Evolutionary conservation across 2,888 invertebrate genomes (phyloP).

Genomic region (Drosophila acutilabella): DNA sequence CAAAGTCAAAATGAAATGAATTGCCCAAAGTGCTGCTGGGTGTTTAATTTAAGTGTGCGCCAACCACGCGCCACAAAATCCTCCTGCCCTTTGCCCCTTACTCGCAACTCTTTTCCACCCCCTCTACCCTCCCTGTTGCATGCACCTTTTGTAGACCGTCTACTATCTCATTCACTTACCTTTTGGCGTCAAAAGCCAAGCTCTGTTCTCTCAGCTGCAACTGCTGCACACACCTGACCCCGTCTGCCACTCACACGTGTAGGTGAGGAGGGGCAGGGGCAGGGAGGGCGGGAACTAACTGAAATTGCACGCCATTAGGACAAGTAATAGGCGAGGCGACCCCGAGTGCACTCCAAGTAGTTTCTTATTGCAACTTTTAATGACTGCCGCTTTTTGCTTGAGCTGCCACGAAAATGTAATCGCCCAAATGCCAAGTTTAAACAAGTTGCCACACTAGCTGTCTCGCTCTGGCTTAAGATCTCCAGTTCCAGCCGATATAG

Average conservation of each 20-base stretch:
- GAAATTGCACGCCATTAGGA: conserved; percentile 75
- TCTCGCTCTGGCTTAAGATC: not conserved
- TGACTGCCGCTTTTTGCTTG: conserved; percentile 53
- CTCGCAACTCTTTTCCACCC: not conserved
- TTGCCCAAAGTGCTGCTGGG: conserved; percentile 72
- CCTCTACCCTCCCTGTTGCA: not conserved
- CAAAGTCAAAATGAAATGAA: conserved; percentile 60
- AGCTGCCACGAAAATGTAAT: conserved; percentile 55
- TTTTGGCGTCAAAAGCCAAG: conserved; percentile 35
- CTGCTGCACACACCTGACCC: conserved; percentile 34
- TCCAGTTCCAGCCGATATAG: no score
- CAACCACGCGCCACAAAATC: conserved; percentile 32
- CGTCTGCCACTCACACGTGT: conserved; percentile 8
- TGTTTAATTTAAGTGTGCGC: conserved; percentile 75
- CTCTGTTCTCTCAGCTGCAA: conserved; percentile 5
- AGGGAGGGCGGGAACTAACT: conserved; percentile 22
- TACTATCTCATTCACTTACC: conserved; percentile 1
- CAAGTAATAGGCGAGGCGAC: conserved; percentile 75
- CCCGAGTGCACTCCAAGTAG: conserved; percentile 69
- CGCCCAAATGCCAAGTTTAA: conserved; percentile 28
- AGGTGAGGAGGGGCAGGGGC: conserved; percentile 5
- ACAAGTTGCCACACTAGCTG: conserved; percentile 9
- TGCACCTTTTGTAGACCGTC: not conserved
- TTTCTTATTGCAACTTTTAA: conserved; percentile 70
- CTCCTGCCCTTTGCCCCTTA: not conserved